Conservation (phyloP, 2,888 invertebrate genomes). For the Hypomecis atomaria region DNA sequence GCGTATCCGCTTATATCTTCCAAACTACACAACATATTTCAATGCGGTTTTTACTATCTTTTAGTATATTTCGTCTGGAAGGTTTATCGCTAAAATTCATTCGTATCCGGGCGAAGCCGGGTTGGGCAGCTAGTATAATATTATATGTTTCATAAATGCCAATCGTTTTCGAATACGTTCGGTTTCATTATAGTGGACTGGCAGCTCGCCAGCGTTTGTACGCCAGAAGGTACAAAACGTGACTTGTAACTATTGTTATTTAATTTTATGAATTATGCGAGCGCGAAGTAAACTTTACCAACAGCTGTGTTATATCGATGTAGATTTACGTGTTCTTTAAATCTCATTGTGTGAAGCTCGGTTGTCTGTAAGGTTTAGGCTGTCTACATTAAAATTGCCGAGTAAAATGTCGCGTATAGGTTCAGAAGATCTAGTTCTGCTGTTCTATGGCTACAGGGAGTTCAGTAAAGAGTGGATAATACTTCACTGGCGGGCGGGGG, state of each 20-base stretch:
- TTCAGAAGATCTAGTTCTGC: no score
- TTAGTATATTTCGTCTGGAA: background rate
- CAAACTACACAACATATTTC: no score
- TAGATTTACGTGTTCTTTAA: background rate
- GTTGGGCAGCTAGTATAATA: background rate
- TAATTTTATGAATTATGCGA: conserved; percentile 17
- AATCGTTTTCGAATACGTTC: conserved; percentile 28
- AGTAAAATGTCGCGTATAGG: no score
- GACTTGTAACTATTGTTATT: conserved; percentile 21
- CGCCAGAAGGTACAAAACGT: conserved; percentile 24
- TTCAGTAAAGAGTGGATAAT: no score
- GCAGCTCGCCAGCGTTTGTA: conserved; percentile 34
- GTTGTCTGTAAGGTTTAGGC: no score
- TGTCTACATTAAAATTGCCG: no score
- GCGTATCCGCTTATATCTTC: no score
- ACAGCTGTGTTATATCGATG: background rate
- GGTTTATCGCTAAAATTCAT: no score
- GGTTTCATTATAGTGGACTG: conserved; percentile 38
- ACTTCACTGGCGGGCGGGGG: no score
- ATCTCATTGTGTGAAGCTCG: background rate
- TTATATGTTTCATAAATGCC: conserved; percentile 30
- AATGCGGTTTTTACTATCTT: no score
- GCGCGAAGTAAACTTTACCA: conserved; percentile 7
- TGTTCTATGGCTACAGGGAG: no score
- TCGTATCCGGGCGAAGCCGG: no score